Evolutionary conservation across 2,113 vertebrate genomes (phyloP).

Genomic region (Ameiurus melas): DNA sequence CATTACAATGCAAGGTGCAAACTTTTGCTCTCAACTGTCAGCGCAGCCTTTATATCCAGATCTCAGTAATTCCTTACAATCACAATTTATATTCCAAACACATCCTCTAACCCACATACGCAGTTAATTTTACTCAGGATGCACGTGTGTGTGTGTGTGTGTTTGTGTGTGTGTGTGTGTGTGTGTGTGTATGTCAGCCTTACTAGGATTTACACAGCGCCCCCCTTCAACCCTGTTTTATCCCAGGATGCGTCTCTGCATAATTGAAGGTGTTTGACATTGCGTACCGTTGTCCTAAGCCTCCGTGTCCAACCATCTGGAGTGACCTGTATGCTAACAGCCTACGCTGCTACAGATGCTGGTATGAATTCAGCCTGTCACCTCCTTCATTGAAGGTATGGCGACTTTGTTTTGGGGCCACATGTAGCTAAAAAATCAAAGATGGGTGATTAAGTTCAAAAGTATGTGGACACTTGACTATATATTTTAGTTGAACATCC

Average conservation of each 20-base stretch:
- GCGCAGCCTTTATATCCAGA: not conserved
- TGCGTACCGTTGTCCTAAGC: not conserved
- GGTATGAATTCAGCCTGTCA: not conserved
- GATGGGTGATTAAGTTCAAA: not conserved
- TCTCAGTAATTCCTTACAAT: not conserved
- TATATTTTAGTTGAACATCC: not conserved
- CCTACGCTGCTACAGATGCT: not conserved
- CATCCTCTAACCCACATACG: not conserved
- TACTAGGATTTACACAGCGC: not conserved
- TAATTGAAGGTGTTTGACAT: slow-evolving; percentile 23
- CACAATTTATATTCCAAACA: not conserved
- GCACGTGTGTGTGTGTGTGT: not conserved
- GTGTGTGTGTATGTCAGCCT: not conserved
- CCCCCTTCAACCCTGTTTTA: not conserved
- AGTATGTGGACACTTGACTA: not conserved
- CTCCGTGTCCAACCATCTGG: not conserved
- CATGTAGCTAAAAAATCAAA: not conserved
- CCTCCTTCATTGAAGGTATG: not conserved
- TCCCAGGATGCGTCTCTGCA: slow-evolving; percentile 3
- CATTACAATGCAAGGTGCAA: not conserved
- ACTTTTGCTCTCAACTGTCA: not conserved
- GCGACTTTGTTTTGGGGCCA: not conserved
- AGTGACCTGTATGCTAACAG: slow-evolving; percentile 1
- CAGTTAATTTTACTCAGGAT: not conserved
- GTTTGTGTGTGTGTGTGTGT: slow-evolving; percentile 12